These are phyloP conservation scores for Paratilapia polleni DNA, from an alignment of 2,113 vertebrate genomes.

Conservation along the genomic window DNA sequence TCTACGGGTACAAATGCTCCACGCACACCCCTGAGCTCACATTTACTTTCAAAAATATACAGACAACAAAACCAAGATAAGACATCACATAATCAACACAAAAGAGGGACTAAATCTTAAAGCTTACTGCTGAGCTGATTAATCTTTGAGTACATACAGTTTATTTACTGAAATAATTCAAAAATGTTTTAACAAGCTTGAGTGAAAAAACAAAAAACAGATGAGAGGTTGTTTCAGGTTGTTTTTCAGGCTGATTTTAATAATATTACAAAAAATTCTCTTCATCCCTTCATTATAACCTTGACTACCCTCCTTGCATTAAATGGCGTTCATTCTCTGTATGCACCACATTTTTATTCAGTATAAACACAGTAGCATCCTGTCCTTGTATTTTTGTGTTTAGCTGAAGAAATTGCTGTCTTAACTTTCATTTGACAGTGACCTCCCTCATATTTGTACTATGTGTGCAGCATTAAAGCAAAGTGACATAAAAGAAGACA, in stretches of 20 bases:
- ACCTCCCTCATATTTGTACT: slow-evolving; percentile 13
- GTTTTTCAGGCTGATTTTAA: too few species aligned
- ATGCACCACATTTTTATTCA: neutral
- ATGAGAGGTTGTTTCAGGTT: too few species aligned
- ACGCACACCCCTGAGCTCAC: neutral
- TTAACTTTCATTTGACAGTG: neutral
- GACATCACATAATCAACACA: neutral
- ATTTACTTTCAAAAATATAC: neutral
- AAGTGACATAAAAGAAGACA: slow-evolving; percentile 26
- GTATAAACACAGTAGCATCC: neutral
- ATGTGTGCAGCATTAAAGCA: slow-evolving; percentile 15
- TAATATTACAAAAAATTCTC: neutral
- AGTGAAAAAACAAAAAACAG: too few species aligned
- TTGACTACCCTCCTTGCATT: neutral
- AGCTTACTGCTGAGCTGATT: too few species aligned
- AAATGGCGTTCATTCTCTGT: neutral
- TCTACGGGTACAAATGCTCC: neutral
- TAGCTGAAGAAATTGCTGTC: neutral
- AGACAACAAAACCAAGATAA: accelerated
- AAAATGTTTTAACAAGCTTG: too few species aligned
- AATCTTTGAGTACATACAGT: too few species aligned
- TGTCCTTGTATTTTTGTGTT: neutral
- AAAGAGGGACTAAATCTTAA: neutral
- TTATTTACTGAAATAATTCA: too few species aligned
- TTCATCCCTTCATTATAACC: neutral